Percentiles rank a stretch among this genome's conserved stretches.
Conservation (phyloP, 1,140 invertebrate genomes). For the Drosophila teissieri region DNA sequence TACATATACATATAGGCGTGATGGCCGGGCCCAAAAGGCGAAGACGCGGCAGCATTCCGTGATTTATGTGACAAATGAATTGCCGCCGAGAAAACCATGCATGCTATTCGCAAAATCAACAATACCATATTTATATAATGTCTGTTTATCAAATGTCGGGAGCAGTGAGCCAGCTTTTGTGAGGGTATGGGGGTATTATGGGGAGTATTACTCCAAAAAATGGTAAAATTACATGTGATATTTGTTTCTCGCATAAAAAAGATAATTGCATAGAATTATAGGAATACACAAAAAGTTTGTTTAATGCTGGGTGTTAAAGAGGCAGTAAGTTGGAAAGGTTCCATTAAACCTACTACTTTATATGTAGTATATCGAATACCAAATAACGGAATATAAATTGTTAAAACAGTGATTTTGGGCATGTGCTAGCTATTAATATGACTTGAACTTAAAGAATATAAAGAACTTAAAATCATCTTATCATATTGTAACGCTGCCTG, state of each 20-base stretch:
- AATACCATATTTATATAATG: slow-evolving; percentile 9
- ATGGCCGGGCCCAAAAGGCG: slow-evolving; percentile 30
- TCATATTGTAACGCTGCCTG: neutral
- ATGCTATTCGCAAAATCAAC: slow-evolving; percentile 2
- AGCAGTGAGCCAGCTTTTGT: neutral
- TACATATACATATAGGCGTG: slow-evolving; percentile 11
- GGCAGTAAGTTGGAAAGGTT: no score
- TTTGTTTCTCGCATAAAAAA: neutral
- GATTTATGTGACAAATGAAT: slow-evolving; percentile 30
- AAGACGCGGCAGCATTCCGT: slow-evolving; percentile 26
- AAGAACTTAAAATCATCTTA: neutral
- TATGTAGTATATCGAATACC: no score
- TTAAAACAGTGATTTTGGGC: no score
- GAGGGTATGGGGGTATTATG: neutral
- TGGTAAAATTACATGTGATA: slow-evolving; percentile 4
- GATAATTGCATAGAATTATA: neutral
- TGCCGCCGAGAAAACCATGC: neutral
- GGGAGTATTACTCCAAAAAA: slow-evolving; percentile 3
- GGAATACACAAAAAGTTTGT: neutral
- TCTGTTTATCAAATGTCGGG: neutral
- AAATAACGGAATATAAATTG: no score
- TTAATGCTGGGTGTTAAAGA: neutral
- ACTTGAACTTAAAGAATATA: neutral
- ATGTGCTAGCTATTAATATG: neutral
- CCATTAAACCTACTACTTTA: no score